Evolutionary conservation across 2,888 invertebrate species (phyloP), one percentile per base, ranked within the genome.

Genomic region (Eristalis intricaria): DNA sequence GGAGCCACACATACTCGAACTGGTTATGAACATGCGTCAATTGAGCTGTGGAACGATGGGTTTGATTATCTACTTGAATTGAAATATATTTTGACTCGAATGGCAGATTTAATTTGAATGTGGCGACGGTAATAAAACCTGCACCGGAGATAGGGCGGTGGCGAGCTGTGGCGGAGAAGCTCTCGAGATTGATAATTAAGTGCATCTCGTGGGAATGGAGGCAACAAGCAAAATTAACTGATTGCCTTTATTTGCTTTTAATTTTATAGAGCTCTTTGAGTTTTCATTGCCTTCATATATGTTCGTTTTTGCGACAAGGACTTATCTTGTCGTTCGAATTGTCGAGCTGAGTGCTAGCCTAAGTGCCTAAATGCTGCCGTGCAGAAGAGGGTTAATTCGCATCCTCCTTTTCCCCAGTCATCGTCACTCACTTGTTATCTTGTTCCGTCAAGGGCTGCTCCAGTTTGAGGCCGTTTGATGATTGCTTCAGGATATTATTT

Each of bases 81-180:
- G n/a, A n/a, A 43, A 43, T 43, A 43, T n/a, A n/a, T 19, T 64
- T 64, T 19, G 64, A 26, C 19, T 64, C 70, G 63, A 38, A 70
- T 60, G 65, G 40, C 63, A 58, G 63, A 73, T 73, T 73, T 73
- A 63, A 73, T 73, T 73, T 73, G 73, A 19, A 29, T 40, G 75
- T 66, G 66, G 50, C 15, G 68, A 29, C 10, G 19, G 50, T 50
- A 29, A 50, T 68, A 32, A 68, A 68, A 68, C 10, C 23, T 8
- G 29, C 19, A 50, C 11, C 22, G 26, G 2, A 4, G 7, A 23
- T 22, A 1, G 65, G 40, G 38, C 19, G n/a, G 7, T 11, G n/a
- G n/a, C 7, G 23, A 40, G 23, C 43, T 66, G 23, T 26, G 8
- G 43, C 4, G 8, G 19, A 50, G 19, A 50, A 11, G 19, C 19